Evolutionary conservation across 2,888 invertebrate genomes (phyloP).

Genomic region (Pegoplata infirma): DNA sequence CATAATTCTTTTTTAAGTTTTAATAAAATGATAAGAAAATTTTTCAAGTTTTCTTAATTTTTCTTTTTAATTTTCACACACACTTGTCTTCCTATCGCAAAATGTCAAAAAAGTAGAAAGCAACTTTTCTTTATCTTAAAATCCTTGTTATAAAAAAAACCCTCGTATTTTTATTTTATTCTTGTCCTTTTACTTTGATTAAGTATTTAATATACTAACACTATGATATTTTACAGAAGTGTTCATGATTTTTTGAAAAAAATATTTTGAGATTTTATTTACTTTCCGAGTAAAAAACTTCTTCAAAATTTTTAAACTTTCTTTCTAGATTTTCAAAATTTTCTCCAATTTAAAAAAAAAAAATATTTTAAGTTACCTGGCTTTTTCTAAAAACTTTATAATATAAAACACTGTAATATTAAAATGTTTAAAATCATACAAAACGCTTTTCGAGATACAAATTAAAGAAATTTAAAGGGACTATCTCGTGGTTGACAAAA

Average conservation of each 20-base stretch:
- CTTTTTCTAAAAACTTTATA: too few relatives aligned
- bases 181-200: neutral
- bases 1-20: neutral
- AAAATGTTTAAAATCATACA: too few relatives aligned
- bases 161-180: neutral
- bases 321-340: too few relatives aligned
- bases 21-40: neutral
- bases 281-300: too few relatives aligned
- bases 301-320: too few relatives aligned
- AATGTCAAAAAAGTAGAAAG: neutral
- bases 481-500: too few relatives aligned
- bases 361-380: too few relatives aligned
- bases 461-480: too few relatives aligned
- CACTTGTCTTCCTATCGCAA: neutral
- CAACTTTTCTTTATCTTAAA: neutral
- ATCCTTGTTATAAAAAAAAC: neutral
- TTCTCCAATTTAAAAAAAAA: too few relatives aligned
- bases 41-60: neutral
- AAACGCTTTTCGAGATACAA: too few relatives aligned
- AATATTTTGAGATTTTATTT: neutral
- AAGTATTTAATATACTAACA: neutral
- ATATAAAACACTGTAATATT: too few relatives aligned
- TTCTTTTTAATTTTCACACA: neutral
- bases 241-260: neutral
- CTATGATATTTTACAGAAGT: neutral